Conservation (phyloP, 2,888 invertebrate genomes). For the Fragum fragum region DNA sequence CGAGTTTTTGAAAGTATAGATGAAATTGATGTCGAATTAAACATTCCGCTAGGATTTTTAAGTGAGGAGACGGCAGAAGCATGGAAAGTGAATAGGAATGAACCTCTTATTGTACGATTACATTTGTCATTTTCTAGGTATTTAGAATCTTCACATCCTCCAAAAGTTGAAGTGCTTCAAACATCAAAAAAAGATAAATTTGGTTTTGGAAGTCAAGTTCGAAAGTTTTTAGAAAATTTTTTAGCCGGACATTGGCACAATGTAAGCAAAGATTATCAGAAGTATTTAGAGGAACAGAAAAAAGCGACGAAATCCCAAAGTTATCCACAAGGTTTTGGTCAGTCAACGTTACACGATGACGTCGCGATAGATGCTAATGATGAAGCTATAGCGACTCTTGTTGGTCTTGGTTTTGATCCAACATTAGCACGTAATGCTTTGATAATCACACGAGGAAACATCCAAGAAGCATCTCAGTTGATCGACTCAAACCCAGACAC, state of each 20-base stretch:
- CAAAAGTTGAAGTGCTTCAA: constrained; percentile 81
- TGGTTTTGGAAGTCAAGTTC: constrained; percentile 80
- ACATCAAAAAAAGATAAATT: constrained; percentile 78
- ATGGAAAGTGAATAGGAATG: constrained; percentile 76
- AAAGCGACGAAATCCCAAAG: constrained; percentile 42
- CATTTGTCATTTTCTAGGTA: constrained; percentile 77
- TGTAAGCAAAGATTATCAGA: constrained; percentile 51
- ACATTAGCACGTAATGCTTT: constrained; percentile 77
- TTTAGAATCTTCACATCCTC: constrained; percentile 76
- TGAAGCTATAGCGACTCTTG: constrained; percentile 67
- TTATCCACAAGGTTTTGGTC: constrained; percentile 35
- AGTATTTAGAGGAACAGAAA: constrained; percentile 32
- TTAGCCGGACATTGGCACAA: constrained; percentile 69
- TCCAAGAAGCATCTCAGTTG: constrained; percentile 74
- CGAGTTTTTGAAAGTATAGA: constrained; percentile 77
- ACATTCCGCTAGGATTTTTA: constrained; percentile 65
- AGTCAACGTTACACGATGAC: neutral
- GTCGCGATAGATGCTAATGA: constrained; percentile 56
- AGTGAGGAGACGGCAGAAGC: constrained; percentile 78
- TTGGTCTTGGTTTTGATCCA: constrained; percentile 76
- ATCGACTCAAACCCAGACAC: constrained; percentile 70
- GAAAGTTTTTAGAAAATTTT: constrained; percentile 76
- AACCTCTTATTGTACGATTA: constrained; percentile 77
- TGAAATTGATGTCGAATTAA: constrained; percentile 81
- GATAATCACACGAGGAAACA: constrained; percentile 74